Base-by-base conservation (phyloP, 1,140 invertebrate species). In the Listronotus oregonensis region DNA sequence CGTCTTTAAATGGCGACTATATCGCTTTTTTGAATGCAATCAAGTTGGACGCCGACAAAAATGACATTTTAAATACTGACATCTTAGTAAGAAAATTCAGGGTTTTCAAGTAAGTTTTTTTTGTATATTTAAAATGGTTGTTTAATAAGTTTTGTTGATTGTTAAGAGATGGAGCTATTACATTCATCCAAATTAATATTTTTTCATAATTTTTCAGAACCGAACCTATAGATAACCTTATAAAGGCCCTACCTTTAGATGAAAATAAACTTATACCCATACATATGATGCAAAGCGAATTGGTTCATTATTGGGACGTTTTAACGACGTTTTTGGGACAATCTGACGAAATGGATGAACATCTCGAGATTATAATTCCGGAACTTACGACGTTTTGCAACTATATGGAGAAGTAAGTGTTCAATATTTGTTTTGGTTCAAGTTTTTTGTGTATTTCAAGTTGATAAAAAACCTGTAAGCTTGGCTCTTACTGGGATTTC, bases 1-100 rank as follows among this genome's bases (percentile, higher is more conserved):
- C 82, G 12, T 78, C 84, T 39, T 87, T 84, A 62, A 80, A 87
- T 40, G 80, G 84, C 11, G 84, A 89, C 67, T 84, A 85, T 43
- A 73, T 90, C 31, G 78, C 82, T 9, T 81, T 92, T 12, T 76
- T 90, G 2, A 79, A 80, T 32, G 85, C 84, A 44, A 75, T 89
- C 0, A 86, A 87, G 74, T 80, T 91, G 10, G 87, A 89, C 76
- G 80, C 81, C 32, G 81, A 81, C 52, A 79, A 81, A 59, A 73
- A 72, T 47, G 80, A 80, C 63, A 67, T 81, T 5, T 43, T 75
- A 7, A 74, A 76, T 8, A 80, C 78, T 57, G 73, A 76, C 66
- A 73, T 34, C 70, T 80, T 0, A 71, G 72, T 31, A 75, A 75
- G 34, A 70, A 81, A 49, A 79, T 82, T 58, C 69, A 87, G 0